These are phyloP conservation scores for Plumapathes pennacea DNA, from an alignment of 92 coral and sea anemone species.

Conservation along the genomic window DNA sequence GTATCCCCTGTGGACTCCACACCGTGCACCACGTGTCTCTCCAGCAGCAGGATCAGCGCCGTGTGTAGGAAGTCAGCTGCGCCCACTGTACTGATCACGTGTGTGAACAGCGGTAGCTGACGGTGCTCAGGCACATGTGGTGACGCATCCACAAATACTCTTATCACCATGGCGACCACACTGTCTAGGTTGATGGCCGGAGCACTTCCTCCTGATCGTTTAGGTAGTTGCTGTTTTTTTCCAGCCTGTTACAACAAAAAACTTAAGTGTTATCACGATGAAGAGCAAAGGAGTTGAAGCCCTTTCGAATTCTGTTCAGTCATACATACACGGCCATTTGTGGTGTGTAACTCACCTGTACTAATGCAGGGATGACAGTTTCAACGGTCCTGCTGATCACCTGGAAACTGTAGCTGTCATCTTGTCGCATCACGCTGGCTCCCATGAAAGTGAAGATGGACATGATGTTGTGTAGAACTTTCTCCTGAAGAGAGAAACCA, in stretches of 20 bases:
- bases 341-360: slow-evolving; percentile 68
- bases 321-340: too few species aligned
- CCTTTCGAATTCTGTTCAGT: too few species aligned
- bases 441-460: slow-evolving; percentile 99
- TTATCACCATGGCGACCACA: slow-evolving; percentile 80
- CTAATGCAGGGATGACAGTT: slow-evolving; percentile 90
- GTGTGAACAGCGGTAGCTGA: slow-evolving; percentile 82
- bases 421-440: slow-evolving; percentile 81
- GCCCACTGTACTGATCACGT: slow-evolving; percentile 83
- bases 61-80: slow-evolving; percentile 71
- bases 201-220: slow-evolving; percentile 36
- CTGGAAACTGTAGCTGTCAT: slow-evolving; percentile 96
- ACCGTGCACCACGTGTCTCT: slow-evolving; percentile 47
- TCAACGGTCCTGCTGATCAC: slow-evolving; percentile 90
- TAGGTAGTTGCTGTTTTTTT: slow-evolving; percentile 68
- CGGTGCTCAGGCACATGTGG: slow-evolving; percentile 98
- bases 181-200: slow-evolving; percentile 56
- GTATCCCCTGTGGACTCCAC: too few species aligned
- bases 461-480: slow-evolving; percentile 97
- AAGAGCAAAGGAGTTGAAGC: too few species aligned
- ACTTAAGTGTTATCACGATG: not conserved
- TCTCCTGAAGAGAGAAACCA: slow-evolving; percentile 61
- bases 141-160: slow-evolving; percentile 98
- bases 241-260: slow-evolving; percentile 65
- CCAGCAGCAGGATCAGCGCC: slow-evolving; percentile 71